These are phyloP conservation scores for Bungarus multicinctus DNA, from an alignment of 2,113 vertebrate genomes.

Conservation along the genomic window DNA sequence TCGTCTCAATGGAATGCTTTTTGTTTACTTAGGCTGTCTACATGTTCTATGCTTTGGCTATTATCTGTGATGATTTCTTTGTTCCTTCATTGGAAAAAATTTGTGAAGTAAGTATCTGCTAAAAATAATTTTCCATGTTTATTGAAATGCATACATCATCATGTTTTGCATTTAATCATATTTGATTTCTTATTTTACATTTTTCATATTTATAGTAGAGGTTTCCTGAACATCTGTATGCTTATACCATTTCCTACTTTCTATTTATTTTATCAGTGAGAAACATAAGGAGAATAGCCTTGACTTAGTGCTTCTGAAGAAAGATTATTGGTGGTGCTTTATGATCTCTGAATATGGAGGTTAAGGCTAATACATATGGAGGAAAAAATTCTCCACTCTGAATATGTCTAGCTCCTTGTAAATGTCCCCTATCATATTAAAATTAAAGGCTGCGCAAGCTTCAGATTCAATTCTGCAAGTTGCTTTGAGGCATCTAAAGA, in stretches of 20 bases:
- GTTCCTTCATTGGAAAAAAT: conserved; percentile 96
- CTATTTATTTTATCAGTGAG: background rate
- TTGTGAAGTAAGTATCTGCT: conserved; percentile 80
- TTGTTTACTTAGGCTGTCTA: conserved; percentile 84
- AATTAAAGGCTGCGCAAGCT: background rate
- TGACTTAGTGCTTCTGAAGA: background rate
- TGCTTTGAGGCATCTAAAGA: background rate
- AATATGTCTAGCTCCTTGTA: background rate
- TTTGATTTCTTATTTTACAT: background rate
- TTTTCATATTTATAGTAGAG: background rate
- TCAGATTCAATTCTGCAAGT: background rate
- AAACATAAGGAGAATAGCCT: background rate
- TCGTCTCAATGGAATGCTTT: conserved; percentile 27
- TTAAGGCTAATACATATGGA: background rate
- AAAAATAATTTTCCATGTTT: background rate
- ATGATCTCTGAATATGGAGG: background rate
- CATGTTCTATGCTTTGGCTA: conserved; percentile 95
- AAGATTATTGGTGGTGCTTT: background rate
- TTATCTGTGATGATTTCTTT: conserved; percentile 98
- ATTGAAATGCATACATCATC: background rate
- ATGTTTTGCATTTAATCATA: background rate
- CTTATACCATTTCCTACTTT: background rate
- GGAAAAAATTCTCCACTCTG: too few relatives aligned
- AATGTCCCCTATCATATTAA: background rate
- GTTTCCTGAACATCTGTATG: background rate